Conservation (phyloP, 2,888 invertebrate species). For the Amiota minor region DNA sequence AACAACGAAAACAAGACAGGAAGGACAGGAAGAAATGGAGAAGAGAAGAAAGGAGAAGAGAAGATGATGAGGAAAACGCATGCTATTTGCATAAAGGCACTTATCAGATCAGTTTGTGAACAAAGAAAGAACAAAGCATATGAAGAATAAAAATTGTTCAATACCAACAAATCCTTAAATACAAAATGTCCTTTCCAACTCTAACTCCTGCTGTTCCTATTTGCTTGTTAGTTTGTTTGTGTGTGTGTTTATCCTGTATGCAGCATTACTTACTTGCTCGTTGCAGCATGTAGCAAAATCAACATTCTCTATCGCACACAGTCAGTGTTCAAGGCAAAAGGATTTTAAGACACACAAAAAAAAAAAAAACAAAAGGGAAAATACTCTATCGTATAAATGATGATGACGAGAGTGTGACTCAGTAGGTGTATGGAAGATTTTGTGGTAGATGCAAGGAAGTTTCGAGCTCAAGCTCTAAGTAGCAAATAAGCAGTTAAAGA, state of each 20-base stretch:
- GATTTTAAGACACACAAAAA: not conserved
- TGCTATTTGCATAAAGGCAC: conserved; percentile 20
- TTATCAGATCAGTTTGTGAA: not conserved
- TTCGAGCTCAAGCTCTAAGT: not conserved
- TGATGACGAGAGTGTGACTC: not conserved
- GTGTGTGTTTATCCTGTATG: not conserved
- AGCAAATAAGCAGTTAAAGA: not conserved
- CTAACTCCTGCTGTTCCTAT: too few relatives aligned
- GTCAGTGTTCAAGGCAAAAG: too few relatives aligned
- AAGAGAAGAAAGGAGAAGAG: not conserved
- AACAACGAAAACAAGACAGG: not conserved
- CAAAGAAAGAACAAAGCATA: conserved; percentile 11
- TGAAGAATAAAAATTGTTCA: conserved; percentile 10
- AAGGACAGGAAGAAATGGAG: not conserved
- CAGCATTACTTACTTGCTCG: not conserved
- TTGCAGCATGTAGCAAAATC: conserved; percentile 18
- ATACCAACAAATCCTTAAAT: conserved; percentile 26
- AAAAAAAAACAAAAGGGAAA: conserved; percentile 10
- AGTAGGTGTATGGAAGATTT: not conserved
- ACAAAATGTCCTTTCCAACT: not conserved
- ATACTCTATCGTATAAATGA: conserved; percentile 7
- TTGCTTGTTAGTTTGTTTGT: not conserved
- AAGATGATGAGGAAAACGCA: not conserved
- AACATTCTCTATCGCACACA: not conserved
- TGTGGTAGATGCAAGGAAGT: not conserved